A percentile compares a stretch with the other conserved stretches of the same genome.
Conservation (phyloP, 2,888 invertebrate genomes). For the Idaea dimidiata region DNA sequence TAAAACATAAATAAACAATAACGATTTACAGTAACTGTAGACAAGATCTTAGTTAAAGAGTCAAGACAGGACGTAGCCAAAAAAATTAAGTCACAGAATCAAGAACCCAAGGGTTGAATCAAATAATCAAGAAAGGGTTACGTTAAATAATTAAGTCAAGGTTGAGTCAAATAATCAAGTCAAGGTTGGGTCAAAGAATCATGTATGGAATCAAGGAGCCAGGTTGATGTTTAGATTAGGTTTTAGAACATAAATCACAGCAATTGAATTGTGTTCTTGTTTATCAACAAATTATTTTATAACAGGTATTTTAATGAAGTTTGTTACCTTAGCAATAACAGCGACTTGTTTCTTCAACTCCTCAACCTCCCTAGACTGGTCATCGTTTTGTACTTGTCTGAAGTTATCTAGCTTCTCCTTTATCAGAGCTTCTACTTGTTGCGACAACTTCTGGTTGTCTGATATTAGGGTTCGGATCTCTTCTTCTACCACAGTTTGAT, state of each 20-base stretch:
- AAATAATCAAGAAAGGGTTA: not conserved
- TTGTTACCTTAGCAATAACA: conserved; percentile 55
- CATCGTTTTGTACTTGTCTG: conserved; percentile 40
- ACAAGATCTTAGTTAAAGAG: too few species aligned
- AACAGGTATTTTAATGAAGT: not conserved
- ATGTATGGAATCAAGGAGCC: not conserved
- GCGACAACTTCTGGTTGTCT: conserved; percentile 69
- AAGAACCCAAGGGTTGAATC: not conserved
- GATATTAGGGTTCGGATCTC: conserved; percentile 65
- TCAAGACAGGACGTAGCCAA: not conserved
- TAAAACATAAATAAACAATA: conserved; percentile 39
- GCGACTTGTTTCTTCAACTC: conserved; percentile 59
- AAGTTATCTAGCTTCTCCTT: conserved; percentile 61
- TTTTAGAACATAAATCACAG: not conserved
- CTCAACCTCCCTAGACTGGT: conserved; percentile 52
- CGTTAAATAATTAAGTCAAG: too few species aligned
- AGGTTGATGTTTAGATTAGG: not conserved
- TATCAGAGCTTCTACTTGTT: conserved; percentile 62
- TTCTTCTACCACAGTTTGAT: conserved; percentile 62
- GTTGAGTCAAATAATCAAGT: too few species aligned
- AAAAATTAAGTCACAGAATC: too few species aligned
- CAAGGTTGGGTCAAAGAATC: too few species aligned
- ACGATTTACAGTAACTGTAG: too few species aligned
- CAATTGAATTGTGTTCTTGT: not conserved
- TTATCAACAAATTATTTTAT: not conserved